Evolutionary conservation across 2,113 vertebrate species (phyloP), one percentile per base, ranked within the genome.

Genomic region (Cacatua alba): DNA sequence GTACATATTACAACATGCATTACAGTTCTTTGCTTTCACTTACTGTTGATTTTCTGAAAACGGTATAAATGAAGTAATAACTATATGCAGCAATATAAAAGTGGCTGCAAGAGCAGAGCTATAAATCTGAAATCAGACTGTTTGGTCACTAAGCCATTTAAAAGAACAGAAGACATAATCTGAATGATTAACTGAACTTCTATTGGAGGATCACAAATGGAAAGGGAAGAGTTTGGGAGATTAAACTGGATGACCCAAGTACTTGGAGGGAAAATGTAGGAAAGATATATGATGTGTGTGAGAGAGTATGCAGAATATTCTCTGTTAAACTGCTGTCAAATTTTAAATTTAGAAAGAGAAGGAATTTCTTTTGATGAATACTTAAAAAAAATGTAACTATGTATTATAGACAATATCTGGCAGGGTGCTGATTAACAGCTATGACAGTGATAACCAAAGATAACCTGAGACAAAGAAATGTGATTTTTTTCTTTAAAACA

Each of bases 341-440:
- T 69, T 91, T 92, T 79, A 82, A 91, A 84, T 79, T 80, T 84
- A 87, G n/a, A 88, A 93, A 79, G 49, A 46, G 62, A 94, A 84
- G 37, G 53, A 68, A 87, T 82, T 88, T 86, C 11, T 75, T 84
- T 82, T 46, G 28, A 70, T 62, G 63, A 69, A 59, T 67, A 53
- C 51, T 67, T 82, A 3, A 84, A 93, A 59, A 55, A 90, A 78
- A 72, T n/a, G 28, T n/a, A 78, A 28, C 44, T 44, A 67, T 52
- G 6, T 59, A 87, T 86, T 81, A 57, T 15, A 87, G 62, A 39
- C 9, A 84, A 14, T 83, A 78, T 77, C 68, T 88, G 76, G 4
- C 80, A 92, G 51, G 41, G 31, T 86, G 68, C 29, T 95, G 51
- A 86, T 74, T 86, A 94, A 88, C 39, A 93, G 26, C 48, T 92